These are phyloP conservation scores for Amblyornis subalaris DNA, from an alignment of 2,113 vertebrate genomes.

Conservation along the genomic window DNA sequence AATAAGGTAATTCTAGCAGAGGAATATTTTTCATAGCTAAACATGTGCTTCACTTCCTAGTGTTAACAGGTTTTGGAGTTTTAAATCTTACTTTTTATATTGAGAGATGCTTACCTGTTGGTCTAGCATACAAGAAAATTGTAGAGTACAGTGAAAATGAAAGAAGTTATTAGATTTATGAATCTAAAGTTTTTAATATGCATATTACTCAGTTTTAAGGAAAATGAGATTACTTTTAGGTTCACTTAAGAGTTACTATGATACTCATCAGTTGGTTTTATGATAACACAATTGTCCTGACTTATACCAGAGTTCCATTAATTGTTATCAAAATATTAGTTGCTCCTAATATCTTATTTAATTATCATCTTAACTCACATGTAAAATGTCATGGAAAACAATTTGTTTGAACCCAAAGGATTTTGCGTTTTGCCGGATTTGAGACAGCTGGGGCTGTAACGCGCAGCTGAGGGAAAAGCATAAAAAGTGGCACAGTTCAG, in stretches of 20 bases:
- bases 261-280: not conserved
- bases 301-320: not conserved
- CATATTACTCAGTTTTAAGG: not conserved
- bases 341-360: not conserved
- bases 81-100: not conserved
- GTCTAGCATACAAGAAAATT: not conserved
- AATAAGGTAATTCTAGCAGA: constrained; percentile 55
- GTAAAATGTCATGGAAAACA: not conserved
- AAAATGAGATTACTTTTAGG: not conserved
- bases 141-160: not conserved
- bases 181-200: not conserved
- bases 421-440: not conserved
- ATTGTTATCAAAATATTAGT: not conserved
- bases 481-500: not conserved
- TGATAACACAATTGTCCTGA: not conserved
- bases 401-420: not conserved
- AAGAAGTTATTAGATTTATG: not conserved
- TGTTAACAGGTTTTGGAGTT: not conserved
- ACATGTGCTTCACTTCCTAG: constrained; percentile 51
- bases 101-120: not conserved
- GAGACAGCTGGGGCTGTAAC: not conserved
- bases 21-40: constrained; percentile 35
- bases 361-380: not conserved
- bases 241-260: not conserved
- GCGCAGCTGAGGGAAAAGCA: not conserved